These are phyloP conservation scores for Metalampra italica DNA, from an alignment of 2,888 invertebrate genomes.

Conservation along the genomic window DNA sequence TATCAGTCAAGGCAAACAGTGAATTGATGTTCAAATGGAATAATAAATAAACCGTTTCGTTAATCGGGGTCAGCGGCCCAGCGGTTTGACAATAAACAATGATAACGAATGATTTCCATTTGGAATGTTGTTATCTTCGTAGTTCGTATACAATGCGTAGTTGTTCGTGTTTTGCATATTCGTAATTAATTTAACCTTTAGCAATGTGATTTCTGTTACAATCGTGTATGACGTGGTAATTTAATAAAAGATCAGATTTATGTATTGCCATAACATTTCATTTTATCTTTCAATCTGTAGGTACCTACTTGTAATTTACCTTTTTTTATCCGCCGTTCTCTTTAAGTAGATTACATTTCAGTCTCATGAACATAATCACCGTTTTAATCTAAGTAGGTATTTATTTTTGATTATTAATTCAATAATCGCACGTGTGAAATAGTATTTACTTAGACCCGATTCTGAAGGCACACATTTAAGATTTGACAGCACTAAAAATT, in stretches of 20 bases:
- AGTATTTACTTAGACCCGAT: too few relatives aligned
- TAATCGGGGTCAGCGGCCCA: constrained; percentile 28
- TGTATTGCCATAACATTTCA: too few relatives aligned
- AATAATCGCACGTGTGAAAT: too few relatives aligned
- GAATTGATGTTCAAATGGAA: constrained; percentile 12
- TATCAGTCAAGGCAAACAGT: neutral
- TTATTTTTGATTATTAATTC: too few relatives aligned
- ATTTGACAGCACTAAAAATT: too few relatives aligned
- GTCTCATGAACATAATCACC: too few relatives aligned
- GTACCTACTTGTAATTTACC: too few relatives aligned
- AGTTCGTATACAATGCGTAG: neutral
- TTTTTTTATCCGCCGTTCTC: too few relatives aligned
- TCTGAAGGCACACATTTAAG: too few relatives aligned
- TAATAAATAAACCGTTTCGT: constrained; percentile 19
- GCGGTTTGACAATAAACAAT: constrained; percentile 34
- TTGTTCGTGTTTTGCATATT: neutral
- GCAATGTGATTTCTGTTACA: neutral
- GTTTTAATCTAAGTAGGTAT: too few relatives aligned
- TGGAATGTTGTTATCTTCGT: constrained; percentile 34
- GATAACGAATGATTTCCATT: constrained; percentile 46
- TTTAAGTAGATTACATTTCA: too few relatives aligned
- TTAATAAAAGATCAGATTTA: neutral
- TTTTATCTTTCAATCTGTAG: too few relatives aligned
- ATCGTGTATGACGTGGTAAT: neutral
- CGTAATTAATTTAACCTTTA: neutral